Conservation (phyloP, 2,113 vertebrate genomes). For the Chaetorhynchus papuensis region DNA sequence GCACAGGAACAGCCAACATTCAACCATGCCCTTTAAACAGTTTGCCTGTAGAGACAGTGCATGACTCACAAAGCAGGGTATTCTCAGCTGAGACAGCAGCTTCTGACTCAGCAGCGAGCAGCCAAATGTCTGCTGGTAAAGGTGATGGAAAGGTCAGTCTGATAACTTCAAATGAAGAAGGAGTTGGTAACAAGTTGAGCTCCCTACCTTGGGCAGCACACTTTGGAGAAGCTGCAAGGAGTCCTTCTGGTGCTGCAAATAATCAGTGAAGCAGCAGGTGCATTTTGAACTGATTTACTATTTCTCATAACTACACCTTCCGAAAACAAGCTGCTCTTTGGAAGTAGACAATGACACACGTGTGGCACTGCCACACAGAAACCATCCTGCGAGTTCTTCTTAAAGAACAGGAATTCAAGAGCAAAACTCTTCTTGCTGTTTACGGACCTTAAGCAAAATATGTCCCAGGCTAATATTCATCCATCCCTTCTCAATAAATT, state of each 20-base stretch:
- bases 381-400: background rate
- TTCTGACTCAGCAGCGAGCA: conserved; percentile 39
- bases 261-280: background rate
- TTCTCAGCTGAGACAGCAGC: conserved; percentile 58
- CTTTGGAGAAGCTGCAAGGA: background rate
- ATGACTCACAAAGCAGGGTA: conserved; percentile 54
- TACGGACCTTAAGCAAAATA: background rate
- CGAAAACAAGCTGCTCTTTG: background rate
- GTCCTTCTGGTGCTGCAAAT: background rate
- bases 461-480: background rate
- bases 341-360: background rate
- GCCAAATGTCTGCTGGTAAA: conserved; percentile 44
- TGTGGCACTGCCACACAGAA: background rate
- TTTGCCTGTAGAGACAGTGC: background rate
- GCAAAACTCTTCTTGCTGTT: background rate
- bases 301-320: background rate
- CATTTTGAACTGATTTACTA: background rate
- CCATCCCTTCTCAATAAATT: background rate
- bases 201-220: background rate
- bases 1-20: background rate
- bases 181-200: background rate
- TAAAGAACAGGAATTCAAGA: background rate
- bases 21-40: conserved; percentile 39
- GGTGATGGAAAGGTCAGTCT: conserved; percentile 26
- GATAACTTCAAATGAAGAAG: background rate